These are phyloP conservation scores for Rhincodon typus DNA, from an alignment of 2,797 vertebrate genomes.

Conservation along the genomic window DNA sequence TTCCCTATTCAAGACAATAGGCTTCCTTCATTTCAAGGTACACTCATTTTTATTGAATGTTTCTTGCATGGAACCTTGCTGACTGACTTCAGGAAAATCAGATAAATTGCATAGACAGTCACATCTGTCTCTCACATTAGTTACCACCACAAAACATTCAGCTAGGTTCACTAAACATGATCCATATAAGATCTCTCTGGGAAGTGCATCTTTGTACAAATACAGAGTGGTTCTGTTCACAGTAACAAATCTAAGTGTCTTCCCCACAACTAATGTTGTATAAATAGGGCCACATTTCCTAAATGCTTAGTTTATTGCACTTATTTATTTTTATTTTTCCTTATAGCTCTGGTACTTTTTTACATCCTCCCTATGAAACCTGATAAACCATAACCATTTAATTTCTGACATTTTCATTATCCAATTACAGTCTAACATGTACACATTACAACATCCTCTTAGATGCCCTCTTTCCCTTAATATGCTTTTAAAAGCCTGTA, in stretches of 20 bases:
- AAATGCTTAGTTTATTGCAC: not conserved
- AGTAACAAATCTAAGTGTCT: not conserved
- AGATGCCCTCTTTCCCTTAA: not conserved
- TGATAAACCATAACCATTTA: not conserved
- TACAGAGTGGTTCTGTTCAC: not conserved
- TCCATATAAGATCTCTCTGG: not conserved
- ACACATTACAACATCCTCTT: not conserved
- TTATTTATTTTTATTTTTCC: not conserved
- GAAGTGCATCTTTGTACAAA: not conserved
- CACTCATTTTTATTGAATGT: not conserved
- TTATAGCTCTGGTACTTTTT: not conserved
- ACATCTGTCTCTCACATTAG: not conserved
- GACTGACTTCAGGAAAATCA: too few species aligned
- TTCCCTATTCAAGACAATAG: not conserved
- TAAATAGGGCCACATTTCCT: not conserved
- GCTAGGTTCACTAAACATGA: not conserved
- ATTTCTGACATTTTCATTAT: not conserved
- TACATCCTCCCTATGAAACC: not conserved
- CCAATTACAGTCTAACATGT: not conserved
- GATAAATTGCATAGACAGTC: not conserved
- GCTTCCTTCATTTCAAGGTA: not conserved
- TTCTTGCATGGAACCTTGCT: not conserved
- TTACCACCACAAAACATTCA: not conserved
- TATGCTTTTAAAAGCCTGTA: not conserved
- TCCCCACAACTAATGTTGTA: not conserved